Base-by-base conservation (phyloP, 1,140 invertebrate genomes). In the Radopholus similis region DNA sequence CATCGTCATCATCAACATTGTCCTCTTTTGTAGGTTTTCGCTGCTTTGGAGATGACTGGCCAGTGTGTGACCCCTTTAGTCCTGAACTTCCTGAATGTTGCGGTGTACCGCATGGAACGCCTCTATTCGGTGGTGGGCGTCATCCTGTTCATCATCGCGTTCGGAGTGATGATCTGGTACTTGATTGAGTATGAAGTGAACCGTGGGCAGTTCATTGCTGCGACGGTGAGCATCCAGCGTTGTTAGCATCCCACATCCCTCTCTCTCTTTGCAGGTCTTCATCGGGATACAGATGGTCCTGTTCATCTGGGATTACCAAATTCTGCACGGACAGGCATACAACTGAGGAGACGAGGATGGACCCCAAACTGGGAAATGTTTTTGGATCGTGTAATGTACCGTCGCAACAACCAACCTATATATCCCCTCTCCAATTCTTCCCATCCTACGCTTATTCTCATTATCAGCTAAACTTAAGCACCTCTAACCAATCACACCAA, bases 1-100 rank as follows among this genome's bases (percentile, higher is more conserved):
- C 55, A 66, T 73, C 37, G 66, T 79, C 28, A 72, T 79, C 47
- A 70, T 82, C 63, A 81, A 81, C 73, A 70, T 81, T 59, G 80
- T 81, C 18, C 51, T 81, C 21, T 72, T 70, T 23, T 42, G 58
- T 62, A 62, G 44, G 40, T 5, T 15, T 42, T 42, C 21, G 11
- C 40, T 58, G 38, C 2, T n/a, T 13, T 11, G 38, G 38, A 0
- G 9, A 58, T n/a, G 18, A 15, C n/a, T 47, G 44, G 2, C 26
- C 18, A 21, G 23, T 28, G 40, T 15, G 2, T 72, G 79, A 49
- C 2, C 21, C 34, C 44, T 47, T 0, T 21, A 62, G 56, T 81
- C 56, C 68, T 81, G 53, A 81, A 82, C 64, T 71, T 82, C 40
- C 66, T 81, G 4, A 70, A 73, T 42, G 47, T 81, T 35, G 42